Conservation (phyloP, 53 echinoderm and acorn worm genomes). For the Apostichopus leukothele region DNA sequence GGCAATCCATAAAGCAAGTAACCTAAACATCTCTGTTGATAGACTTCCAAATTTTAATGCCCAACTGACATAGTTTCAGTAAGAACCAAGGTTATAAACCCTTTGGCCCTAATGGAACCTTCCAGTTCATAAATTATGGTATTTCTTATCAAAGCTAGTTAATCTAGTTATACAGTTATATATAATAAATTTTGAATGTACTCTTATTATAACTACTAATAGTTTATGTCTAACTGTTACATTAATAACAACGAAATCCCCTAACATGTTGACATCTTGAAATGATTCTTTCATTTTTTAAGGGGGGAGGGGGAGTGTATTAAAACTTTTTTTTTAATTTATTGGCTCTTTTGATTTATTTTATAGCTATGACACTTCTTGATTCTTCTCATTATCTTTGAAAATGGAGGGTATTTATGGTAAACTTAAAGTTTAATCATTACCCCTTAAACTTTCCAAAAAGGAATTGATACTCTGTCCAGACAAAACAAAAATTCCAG, state of each 20-base stretch:
- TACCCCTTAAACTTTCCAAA: background rate
- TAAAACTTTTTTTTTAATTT: background rate
- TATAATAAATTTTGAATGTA: too few species aligned
- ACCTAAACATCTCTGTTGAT: conserved; percentile 26
- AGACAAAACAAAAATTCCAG: background rate
- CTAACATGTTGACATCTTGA: too few species aligned
- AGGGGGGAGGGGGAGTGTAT: background rate
- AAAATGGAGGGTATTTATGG: conserved; percentile 7
- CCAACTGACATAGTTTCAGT: conserved; percentile 23
- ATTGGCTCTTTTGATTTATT: background rate
- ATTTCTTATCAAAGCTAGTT: background rate
- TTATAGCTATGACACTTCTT: background rate
- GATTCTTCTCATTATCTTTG: conserved; percentile 6
- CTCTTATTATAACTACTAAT: too few species aligned
- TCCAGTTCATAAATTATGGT: background rate
- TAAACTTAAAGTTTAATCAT: background rate
- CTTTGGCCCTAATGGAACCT: background rate
- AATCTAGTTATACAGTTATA: too few species aligned
- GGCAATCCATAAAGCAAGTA: conserved; percentile 6
- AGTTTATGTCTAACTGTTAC: too few species aligned
- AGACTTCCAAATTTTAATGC: conserved; percentile 13
- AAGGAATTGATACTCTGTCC: background rate
- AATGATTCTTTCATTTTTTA: background rate
- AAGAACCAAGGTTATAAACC: too few species aligned
- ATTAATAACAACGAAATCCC: too few species aligned